These are phyloP conservation scores for Caenorhabditis angaria DNA, from an alignment of 2,888 invertebrate genomes.

Conservation along the genomic window DNA sequence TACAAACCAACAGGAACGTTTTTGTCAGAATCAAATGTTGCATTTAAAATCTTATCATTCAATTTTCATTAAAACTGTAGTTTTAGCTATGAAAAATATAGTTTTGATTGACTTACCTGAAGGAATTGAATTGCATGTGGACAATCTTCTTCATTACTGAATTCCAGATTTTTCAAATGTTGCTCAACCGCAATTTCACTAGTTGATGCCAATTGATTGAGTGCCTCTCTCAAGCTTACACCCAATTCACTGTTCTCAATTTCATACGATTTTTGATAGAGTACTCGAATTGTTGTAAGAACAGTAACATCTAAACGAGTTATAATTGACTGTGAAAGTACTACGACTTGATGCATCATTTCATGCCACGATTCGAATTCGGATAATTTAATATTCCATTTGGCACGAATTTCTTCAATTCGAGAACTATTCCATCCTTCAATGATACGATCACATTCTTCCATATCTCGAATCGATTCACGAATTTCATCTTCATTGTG, in stretches of 20 bases:
- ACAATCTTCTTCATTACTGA: slow-evolving; percentile 61
- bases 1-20: neutral
- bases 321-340: slow-evolving; percentile 19
- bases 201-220: slow-evolving; percentile 34
- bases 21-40: neutral
- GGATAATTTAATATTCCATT: slow-evolving; percentile 41
- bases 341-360: slow-evolving; percentile 39
- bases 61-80: too few relatives aligned
- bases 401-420: slow-evolving; percentile 39
- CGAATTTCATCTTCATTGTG: slow-evolving; percentile 56
- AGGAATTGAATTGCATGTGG: slow-evolving; percentile 54
- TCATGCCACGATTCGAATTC: slow-evolving; percentile 52
- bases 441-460: slow-evolving; percentile 55
- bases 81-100: too few relatives aligned
- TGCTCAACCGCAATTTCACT: slow-evolving; percentile 37
- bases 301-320: slow-evolving; percentile 33
- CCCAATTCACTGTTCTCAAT: slow-evolving; percentile 41
- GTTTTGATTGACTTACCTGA: slow-evolving; percentile 58
- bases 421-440: slow-evolving; percentile 46
- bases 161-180: slow-evolving; percentile 53
- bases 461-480: slow-evolving; percentile 59
- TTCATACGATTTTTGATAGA: slow-evolving; percentile 28
- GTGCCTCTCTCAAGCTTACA: slow-evolving; percentile 27
- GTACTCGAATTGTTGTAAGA: slow-evolving; percentile 20
- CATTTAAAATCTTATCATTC: neutral